Conservation (phyloP, 2,888 invertebrate species). For the Agrilus biguttatus region DNA sequence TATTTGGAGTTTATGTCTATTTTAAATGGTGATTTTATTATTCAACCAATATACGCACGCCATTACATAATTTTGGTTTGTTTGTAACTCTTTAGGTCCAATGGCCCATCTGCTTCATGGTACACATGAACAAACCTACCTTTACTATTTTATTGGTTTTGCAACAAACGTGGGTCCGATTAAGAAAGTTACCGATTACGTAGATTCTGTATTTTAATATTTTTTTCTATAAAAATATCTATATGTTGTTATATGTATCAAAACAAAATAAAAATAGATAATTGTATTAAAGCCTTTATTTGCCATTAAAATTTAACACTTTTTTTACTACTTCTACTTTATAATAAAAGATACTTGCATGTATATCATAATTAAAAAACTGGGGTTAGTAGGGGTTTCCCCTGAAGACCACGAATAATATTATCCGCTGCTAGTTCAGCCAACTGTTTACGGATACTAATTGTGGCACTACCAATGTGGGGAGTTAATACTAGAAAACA, state of each 20-base stretch:
- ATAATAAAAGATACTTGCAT: too few species aligned
- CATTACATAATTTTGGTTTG: neutral
- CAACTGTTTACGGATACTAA: constrained; percentile 64
- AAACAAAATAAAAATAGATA: too few species aligned
- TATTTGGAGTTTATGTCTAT: too few species aligned
- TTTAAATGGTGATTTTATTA: too few species aligned
- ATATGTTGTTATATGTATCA: too few species aligned
- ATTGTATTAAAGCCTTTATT: too few species aligned
- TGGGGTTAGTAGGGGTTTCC: constrained; percentile 54
- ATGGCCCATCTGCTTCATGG: constrained; percentile 77
- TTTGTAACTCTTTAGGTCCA: constrained; percentile 54
- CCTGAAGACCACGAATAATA: constrained; percentile 57
- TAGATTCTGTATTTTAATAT: too few species aligned
- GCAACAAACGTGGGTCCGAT: constrained; percentile 58
- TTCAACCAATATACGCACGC: too few species aligned
- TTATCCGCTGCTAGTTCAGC: constrained; percentile 63
- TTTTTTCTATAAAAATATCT: too few species aligned
- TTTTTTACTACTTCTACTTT: too few species aligned
- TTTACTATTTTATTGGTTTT: constrained; percentile 72
- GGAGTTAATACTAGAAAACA: constrained; percentile 56
- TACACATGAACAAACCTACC: constrained; percentile 82
- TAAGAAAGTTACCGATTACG: too few species aligned
- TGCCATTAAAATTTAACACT: too few species aligned
- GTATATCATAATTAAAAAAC: constrained; percentile 22
- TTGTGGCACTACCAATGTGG: constrained; percentile 78